Evolutionary conservation across 2,888 invertebrate genomes (phyloP).

Genomic region (Frankliniella intonsa): DNA sequence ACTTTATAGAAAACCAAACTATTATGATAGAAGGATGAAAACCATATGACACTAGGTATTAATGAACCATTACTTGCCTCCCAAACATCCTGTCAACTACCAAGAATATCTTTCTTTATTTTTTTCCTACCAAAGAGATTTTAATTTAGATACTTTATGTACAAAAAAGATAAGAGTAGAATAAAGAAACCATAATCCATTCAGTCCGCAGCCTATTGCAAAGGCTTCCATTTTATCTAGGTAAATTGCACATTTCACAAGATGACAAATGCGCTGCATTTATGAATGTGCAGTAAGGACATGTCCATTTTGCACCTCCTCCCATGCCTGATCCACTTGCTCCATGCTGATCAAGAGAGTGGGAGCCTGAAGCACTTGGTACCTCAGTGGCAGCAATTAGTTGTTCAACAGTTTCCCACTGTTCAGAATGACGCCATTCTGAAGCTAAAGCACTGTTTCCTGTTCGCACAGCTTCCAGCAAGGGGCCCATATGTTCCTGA

Average conservation of each 20-base stretch:
- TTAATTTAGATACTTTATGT: background rate
- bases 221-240: constrained; percentile 52
- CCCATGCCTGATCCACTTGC: constrained; percentile 39
- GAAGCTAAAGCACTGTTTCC: constrained; percentile 66
- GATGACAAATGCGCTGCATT: constrained; percentile 68
- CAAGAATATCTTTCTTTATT: background rate
- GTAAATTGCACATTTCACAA: constrained; percentile 92
- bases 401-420: constrained; percentile 82
- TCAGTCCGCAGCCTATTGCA: constrained; percentile 16
- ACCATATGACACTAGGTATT: too few relatives aligned
- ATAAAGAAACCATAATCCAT: constrained; percentile 19
- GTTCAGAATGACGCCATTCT: constrained; percentile 75
- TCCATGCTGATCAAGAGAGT: constrained; percentile 37
- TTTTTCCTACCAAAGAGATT: background rate
- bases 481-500: constrained; percentile 65
- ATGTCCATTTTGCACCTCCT: constrained; percentile 71
- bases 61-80: too few relatives aligned
- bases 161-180: background rate
- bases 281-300: constrained; percentile 89
- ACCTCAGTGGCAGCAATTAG: constrained; percentile 59
- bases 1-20: too few relatives aligned
- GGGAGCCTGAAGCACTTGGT: constrained; percentile 44
- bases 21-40: too few relatives aligned
- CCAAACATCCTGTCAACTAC: too few relatives aligned
- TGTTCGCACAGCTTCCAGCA: constrained; percentile 70